Evolutionary conservation across 2,888 invertebrate genomes (phyloP).

Genomic region (Mesorhabditis spiculigera): DNA sequence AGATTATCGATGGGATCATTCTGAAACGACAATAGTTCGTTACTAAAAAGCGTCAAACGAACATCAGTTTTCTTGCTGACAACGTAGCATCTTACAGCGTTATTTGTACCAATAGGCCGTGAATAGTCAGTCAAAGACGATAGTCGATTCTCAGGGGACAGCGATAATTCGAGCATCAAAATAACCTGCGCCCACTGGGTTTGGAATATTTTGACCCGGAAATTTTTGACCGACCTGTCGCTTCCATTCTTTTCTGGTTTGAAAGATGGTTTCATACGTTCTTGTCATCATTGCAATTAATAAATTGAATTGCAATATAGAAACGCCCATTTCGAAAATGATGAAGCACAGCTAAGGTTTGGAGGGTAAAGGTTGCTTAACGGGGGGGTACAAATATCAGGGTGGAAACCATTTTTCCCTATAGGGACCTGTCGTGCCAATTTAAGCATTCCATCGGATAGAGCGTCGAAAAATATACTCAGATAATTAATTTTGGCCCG

Average conservation of each 20-base stretch:
- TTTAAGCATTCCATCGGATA: too few species aligned
- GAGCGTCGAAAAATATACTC: too few species aligned
- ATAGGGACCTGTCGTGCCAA: too few species aligned
- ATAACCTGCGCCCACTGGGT: conserved; percentile 92
- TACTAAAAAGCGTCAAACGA: not conserved
- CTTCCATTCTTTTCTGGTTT: conserved; percentile 95
- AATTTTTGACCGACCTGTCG: conserved; percentile 26
- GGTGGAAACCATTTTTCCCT: conserved; percentile 8
- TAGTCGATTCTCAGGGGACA: conserved; percentile 80
- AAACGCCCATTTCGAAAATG: conserved; percentile 94
- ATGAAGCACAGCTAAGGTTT: conserved; percentile 72
- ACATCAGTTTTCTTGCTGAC: conserved; percentile 36
- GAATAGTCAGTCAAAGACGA: conserved; percentile 85
- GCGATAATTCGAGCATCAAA: conserved; percentile 91
- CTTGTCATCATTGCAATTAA: conserved; percentile 93
- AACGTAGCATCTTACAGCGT: conserved; percentile 51
- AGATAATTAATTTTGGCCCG: too few species aligned
- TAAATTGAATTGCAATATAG: conserved; percentile 91
- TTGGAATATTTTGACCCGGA: too few species aligned
- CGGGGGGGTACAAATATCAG: not conserved
- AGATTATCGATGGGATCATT: not conserved
- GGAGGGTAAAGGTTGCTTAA: not conserved
- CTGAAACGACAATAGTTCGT: not conserved
- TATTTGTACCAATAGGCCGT: conserved; percentile 70
- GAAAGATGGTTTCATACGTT: conserved; percentile 94